These are phyloP conservation scores for Miniopterus natalensis DNA, from an alignment of 2,113 vertebrate species.

Conservation along the genomic window DNA sequence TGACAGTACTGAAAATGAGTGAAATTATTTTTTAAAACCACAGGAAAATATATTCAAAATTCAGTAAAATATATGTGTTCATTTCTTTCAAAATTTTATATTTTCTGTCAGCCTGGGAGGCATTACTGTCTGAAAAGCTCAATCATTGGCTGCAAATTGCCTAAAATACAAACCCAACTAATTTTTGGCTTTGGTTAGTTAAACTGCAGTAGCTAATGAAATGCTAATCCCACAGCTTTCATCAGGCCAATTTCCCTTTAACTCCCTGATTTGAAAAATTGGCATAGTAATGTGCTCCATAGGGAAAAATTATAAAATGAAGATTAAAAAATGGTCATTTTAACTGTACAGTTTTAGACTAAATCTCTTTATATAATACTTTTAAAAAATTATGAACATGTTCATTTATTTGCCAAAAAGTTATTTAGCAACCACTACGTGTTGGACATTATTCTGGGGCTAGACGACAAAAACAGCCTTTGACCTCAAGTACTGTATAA, in stretches of 20 bases:
- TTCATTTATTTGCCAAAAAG: background rate
- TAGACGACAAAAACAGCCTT: background rate
- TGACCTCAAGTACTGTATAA: background rate
- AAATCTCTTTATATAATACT: background rate
- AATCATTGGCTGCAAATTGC: background rate
- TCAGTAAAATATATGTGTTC: background rate
- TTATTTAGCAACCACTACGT: background rate
- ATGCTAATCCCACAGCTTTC: slow-evolving; percentile 54
- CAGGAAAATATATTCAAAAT: background rate
- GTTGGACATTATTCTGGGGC: background rate
- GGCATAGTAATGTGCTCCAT: background rate
- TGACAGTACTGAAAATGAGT: background rate
- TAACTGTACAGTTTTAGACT: background rate
- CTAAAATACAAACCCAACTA: background rate
- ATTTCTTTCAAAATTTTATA: background rate
- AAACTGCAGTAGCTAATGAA: slow-evolving; percentile 50
- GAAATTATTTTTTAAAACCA: background rate
- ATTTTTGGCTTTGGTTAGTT: background rate
- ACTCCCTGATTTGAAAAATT: slow-evolving; percentile 2
- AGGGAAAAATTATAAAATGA: background rate
- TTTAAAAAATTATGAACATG: background rate
- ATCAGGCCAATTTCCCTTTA: background rate
- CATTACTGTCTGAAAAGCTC: background rate
- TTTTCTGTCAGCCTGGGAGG: background rate
- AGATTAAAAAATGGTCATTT: background rate